These are phyloP conservation scores for Drosophila kikkawai DNA, from an alignment of 1,140 invertebrate species.

Conservation along the genomic window DNA sequence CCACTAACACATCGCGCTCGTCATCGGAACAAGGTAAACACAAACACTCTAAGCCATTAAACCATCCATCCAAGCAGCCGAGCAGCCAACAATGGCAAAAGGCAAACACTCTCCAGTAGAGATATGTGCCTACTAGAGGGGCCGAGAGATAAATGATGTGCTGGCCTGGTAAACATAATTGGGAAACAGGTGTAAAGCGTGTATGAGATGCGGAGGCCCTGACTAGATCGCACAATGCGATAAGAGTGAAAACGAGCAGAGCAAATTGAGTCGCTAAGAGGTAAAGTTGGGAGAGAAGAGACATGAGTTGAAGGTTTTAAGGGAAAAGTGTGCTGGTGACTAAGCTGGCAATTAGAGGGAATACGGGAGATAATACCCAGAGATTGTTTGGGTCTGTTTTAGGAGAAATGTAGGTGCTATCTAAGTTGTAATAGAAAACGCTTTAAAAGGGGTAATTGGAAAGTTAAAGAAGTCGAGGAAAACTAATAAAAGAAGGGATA, in stretches of 20 bases:
- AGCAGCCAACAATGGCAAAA: not conserved
- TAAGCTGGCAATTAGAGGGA: slow-evolving; percentile 23
- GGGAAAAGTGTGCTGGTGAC: slow-evolving; percentile 12
- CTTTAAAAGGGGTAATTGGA: not conserved
- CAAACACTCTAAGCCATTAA: slow-evolving; percentile 51
- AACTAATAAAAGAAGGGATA: not conserved
- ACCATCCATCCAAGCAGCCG: slow-evolving; percentile 2
- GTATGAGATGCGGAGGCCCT: slow-evolving; percentile 5
- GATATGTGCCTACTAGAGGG: slow-evolving; percentile 15
- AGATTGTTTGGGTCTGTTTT: slow-evolving; percentile 2
- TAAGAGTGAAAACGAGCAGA: slow-evolving; percentile 46
- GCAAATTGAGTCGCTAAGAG: slow-evolving; percentile 35
- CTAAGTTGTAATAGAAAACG: not conserved
- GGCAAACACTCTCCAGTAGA: slow-evolving; percentile 19
- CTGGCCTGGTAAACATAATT: slow-evolving; percentile 64
- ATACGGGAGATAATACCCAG: slow-evolving; percentile 4
- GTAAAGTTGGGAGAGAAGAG: not conserved
- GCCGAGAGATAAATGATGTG: slow-evolving; percentile 40
- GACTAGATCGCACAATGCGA: slow-evolving; percentile 41
- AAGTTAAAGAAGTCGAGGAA: not conserved
- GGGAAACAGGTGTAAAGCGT: slow-evolving; percentile 72
- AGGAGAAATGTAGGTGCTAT: not conserved
- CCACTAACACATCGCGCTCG: slow-evolving; percentile 71
- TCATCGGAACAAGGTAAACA: slow-evolving; percentile 83
- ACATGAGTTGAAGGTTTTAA: not conserved